These are phyloP conservation scores for Frankliniella intonsa DNA, from an alignment of 2,888 invertebrate species.

Conservation along the genomic window DNA sequence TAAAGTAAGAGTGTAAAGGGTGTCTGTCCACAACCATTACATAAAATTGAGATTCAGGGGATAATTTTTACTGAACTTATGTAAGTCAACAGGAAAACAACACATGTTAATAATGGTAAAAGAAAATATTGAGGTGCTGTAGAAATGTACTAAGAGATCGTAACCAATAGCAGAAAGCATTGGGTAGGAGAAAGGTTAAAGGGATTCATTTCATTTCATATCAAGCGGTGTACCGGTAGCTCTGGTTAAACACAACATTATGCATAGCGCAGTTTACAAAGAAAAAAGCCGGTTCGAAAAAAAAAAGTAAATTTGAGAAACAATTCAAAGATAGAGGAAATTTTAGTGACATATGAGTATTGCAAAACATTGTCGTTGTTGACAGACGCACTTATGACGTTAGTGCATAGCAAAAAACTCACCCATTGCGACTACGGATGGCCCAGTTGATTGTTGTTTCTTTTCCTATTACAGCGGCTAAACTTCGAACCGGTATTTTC, in stretches of 20 bases:
- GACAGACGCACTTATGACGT: background rate
- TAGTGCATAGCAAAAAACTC: background rate
- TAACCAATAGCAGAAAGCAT: too few species aligned
- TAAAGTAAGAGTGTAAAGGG: background rate
- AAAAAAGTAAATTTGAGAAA: background rate
- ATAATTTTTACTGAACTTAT: too few species aligned
- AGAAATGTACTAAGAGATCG: too few species aligned
- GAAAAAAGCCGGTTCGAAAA: background rate
- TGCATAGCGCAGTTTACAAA: background rate
- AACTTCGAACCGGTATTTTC: background rate
- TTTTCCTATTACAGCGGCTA: background rate
- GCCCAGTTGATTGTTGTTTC: background rate
- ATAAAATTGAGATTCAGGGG: too few species aligned
- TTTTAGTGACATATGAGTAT: too few species aligned
- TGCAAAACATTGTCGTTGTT: conserved; percentile 3
- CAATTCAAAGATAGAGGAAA: too few species aligned
- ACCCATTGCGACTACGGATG: background rate
- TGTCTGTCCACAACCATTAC: too few species aligned
- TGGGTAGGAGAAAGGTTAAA: background rate
- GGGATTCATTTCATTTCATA: background rate
- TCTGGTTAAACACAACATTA: background rate
- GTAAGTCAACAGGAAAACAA: too few species aligned
- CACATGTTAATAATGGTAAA: too few species aligned
- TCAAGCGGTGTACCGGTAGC: too few species aligned
- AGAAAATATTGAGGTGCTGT: too few species aligned